Evolutionary conservation across 2,797 vertebrate species (phyloP).

Genomic region (Catharus ustulatus): DNA sequence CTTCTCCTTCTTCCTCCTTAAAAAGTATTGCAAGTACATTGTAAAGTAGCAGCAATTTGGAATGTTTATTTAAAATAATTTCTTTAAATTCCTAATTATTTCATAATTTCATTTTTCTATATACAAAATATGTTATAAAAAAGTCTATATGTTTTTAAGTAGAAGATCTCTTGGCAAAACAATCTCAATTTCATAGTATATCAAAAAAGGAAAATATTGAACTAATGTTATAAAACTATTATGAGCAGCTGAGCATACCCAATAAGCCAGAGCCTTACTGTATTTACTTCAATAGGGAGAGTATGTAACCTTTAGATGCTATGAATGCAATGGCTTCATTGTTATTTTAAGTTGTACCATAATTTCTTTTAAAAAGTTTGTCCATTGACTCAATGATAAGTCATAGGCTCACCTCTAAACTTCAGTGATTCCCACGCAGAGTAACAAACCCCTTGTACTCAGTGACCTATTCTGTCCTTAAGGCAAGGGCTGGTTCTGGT

Average conservation of each 20-base stretch:
- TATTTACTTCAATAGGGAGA: neutral
- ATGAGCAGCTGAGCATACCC: neutral
- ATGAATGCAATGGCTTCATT: neutral
- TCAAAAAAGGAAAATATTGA: neutral
- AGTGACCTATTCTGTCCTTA: neutral
- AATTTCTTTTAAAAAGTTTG: neutral
- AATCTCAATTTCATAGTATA: neutral
- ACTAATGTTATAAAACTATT: neutral
- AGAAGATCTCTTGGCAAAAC: neutral
- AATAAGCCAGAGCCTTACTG: neutral
- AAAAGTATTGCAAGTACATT: neutral
- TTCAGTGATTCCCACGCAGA: neutral
- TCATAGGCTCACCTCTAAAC: neutral
- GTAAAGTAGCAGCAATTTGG: neutral
- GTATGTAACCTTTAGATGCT: neutral
- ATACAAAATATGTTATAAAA: neutral
- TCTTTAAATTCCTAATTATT: neutral
- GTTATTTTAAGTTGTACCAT: neutral
- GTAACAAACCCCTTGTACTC: neutral
- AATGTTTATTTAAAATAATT: neutral
- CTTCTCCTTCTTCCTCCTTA: neutral
- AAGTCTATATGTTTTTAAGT: rapidly evolving
- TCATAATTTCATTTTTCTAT: neutral
- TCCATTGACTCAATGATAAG: neutral
- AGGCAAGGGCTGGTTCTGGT: neutral